Conservation (phyloP, 2,113 vertebrate genomes). For the Saccopteryx bilineata region DNA sequence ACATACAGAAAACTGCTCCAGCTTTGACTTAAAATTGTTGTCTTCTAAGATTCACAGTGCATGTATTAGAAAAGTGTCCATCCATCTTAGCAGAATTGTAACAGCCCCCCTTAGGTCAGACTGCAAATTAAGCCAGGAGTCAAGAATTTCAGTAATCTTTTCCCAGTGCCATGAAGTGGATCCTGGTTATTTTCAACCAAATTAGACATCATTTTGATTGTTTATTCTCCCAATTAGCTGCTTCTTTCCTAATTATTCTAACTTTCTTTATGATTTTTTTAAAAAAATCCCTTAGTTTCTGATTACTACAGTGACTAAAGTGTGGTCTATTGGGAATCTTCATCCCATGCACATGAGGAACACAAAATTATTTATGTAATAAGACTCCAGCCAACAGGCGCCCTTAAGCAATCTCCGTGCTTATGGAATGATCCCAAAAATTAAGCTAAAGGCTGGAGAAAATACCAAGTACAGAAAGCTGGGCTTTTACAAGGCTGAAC, state of each 20-base stretch:
- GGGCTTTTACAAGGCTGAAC: not conserved
- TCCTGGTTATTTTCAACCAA: slow-evolving; percentile 78
- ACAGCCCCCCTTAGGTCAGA: slow-evolving; percentile 50
- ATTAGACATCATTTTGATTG: slow-evolving; percentile 73
- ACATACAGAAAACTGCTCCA: not conserved
- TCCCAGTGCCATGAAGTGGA: not conserved
- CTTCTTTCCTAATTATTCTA: not conserved
- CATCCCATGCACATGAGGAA: not conserved
- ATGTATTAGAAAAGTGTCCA: slow-evolving; percentile 38
- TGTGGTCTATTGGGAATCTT: slow-evolving; percentile 36
- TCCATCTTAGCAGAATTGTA: slow-evolving; percentile 23
- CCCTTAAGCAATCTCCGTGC: not conserved
- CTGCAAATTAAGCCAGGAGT: slow-evolving; percentile 57
- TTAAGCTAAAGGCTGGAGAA: slow-evolving; percentile 21
- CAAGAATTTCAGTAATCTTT: slow-evolving; percentile 57
- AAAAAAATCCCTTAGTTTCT: slow-evolving; percentile 25
- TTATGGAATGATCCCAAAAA: slow-evolving; percentile 22
- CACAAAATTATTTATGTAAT: not conserved
- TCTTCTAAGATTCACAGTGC: slow-evolving; percentile 9
- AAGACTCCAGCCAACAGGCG: not conserved
- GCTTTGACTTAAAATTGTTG: not conserved
- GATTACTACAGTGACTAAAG: not conserved
- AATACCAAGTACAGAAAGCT: not conserved
- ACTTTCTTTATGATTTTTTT: slow-evolving; percentile 69
- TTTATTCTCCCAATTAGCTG: slow-evolving; percentile 66